Evolutionary conservation across 2,797 vertebrate genomes (phyloP).

Genomic region (Oceanodroma leucorhoa): DNA sequence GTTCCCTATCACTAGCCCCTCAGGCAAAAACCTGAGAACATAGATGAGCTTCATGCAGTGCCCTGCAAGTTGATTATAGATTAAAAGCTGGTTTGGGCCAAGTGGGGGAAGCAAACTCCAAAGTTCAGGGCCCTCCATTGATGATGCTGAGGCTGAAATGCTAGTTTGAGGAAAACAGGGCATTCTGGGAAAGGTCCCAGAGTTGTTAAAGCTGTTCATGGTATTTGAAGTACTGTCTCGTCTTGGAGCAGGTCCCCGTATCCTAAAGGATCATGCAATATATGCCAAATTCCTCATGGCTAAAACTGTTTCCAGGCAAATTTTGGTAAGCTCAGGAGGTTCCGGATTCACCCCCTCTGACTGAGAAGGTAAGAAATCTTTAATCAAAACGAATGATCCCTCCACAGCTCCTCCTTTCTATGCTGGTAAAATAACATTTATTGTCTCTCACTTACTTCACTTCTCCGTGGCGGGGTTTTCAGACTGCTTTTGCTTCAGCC

Average conservation of each 20-base stretch:
- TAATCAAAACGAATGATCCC: background rate
- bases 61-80: background rate
- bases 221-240: background rate
- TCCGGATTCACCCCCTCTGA: rapidly evolving
- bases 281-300: background rate
- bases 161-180: background rate
- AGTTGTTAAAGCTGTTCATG: background rate
- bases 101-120: background rate
- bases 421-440: background rate
- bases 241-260: background rate
- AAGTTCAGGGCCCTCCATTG: background rate
- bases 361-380: background rate
- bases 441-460: background rate
- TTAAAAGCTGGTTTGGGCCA: background rate
- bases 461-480: background rate
- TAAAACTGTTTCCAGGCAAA: background rate
- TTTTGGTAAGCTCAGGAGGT: background rate
- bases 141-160: background rate
- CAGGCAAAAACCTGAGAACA: slow-evolving; percentile 51
- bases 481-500: background rate
- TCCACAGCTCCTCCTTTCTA: background rate
- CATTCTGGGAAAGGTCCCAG: background rate
- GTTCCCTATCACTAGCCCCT: slow-evolving; percentile 46
- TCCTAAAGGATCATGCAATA: background rate
- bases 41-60: background rate